phyloP scores from a whole-genome alignment of 2,797 vertebrate species.

The Cottoperca gobio region DNA sequence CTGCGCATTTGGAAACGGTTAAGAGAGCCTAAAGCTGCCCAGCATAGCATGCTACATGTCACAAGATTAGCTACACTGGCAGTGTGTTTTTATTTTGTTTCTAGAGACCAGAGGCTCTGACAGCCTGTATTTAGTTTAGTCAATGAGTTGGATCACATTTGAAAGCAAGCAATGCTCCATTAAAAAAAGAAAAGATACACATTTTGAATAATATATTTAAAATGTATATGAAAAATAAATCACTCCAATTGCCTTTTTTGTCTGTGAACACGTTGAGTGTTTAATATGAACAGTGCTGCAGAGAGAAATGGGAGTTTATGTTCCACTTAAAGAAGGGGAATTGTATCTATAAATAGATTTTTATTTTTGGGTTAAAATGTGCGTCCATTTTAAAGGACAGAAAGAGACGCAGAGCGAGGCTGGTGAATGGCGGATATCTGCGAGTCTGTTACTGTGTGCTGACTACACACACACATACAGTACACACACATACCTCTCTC shows the following conservation, averaged over 20 bases:
- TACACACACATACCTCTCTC: constrained; percentile 11
- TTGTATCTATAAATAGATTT: constrained; percentile 74
- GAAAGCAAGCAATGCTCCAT: constrained; percentile 26
- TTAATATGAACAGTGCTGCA: constrained; percentile 15
- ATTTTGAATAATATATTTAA: not conserved
- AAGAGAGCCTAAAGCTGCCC: constrained; percentile 70
- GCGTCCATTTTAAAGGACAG: constrained; percentile 79
- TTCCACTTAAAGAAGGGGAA: constrained; percentile 67
- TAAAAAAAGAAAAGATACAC: not conserved
- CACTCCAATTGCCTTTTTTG: not conserved
- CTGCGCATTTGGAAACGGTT: constrained; percentile 45
- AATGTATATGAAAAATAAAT: constrained; percentile 8
- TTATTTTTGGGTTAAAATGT: constrained; percentile 80
- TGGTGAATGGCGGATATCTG: constrained; percentile 77
- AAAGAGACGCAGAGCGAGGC: constrained; percentile 63
- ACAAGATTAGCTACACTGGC: constrained; percentile 70
- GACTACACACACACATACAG: constrained; percentile 33
- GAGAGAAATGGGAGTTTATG: constrained; percentile 54
- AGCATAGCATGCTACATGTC: constrained; percentile 73
- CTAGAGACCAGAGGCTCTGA: constrained; percentile 71
- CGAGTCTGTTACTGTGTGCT: constrained; percentile 63
- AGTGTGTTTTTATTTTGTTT: constrained; percentile 74
- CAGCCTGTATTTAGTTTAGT: constrained; percentile 48
- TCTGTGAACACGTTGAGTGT: not conserved
- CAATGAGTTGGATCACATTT: constrained; percentile 46